Base-by-base conservation (phyloP, 2,797 vertebrate species). In the Enteromius treurensis region DNA sequence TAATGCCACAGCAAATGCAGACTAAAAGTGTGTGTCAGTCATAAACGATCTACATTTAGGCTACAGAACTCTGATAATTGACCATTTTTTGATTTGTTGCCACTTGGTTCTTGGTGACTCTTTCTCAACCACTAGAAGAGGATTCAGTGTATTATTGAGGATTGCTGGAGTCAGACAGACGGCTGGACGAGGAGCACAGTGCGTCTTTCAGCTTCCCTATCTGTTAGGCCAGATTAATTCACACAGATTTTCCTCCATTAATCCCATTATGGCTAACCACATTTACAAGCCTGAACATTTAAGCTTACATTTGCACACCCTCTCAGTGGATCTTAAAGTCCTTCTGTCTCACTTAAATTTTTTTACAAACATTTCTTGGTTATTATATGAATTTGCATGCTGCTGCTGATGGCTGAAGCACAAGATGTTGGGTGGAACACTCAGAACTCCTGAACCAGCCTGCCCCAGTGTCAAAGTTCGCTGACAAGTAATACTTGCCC, bases 221-320 rank as follows among this genome's bases (percentile, higher is more conserved):
- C 37, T 45, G 82, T 89, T 87, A 88, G 87, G 70, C 77, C 73
- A 86, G 81, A 88, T 85, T 88, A 87, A 88, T 88, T 87, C 89
- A 88, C 86, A 87, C 69, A 87, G 86, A 84, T 83, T 84, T 84
- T 51, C 80, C 77, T 79, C 80, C 65, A 91, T 90, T 90, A 91
- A 90, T 92, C 90, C 89, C 87, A 89, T 89, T 88, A 88, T 65
- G 74, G 83, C 58, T 32, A 85, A 84, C 74, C 84, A 86, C 79
- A 86, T 84, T 83, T 85, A 75, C 82, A 88, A 86, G 71, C 67
- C 76, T 84, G 82, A 85, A 82, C 68, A 37, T 32, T 42, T 40
- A 42, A 84, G 85, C 64, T 81, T 76, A 76, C 40, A 49, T 62
- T 37, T 68, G 82, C 69, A 77, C 15, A 53, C 65, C 4, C 65